Base-by-base conservation (phyloP, 1,140 invertebrate species). In the Rhagoletis zephyria region DNA sequence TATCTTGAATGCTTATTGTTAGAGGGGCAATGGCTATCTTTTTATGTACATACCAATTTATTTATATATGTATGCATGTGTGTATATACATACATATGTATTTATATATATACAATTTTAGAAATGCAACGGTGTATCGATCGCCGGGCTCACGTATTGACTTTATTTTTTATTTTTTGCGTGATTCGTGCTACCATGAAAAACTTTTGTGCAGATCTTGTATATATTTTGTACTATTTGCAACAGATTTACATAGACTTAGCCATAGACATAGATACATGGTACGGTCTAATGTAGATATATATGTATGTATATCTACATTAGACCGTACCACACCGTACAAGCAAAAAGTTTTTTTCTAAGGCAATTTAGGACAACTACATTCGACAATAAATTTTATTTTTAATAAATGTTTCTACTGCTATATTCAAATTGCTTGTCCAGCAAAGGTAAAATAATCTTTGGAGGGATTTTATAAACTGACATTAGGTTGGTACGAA, bases 1-100 rank as follows among this genome's bases (percentile, higher is more conserved):
- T 30, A 81, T 56, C n/a, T 81, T 2, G 6, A 81, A n/a, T 56
- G 74, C 74, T 81, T 56, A 81, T 81, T 81, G 74, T 81, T 81
- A 30, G 74, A 56, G 74, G 74, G n/a, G 74, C 74, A 81, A 19
- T 81, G 74, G n/a, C 48, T 56, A 56, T 5, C 74, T 56, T 12
- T 48, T 30, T 42, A 74, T 14, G 70, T 42, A 81, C 48, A 30
- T 59, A 56, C 16, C 12, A 3, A 67, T 10, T 6, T 19, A 30
- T 30, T n/a, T 77, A 42, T 30, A 51, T 19, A 10, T 70, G 45
- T 42, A 45, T 45, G 19, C 14, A 45, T 70, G 42, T 45, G 1
- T 45, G n/a, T 67, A 16, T 45, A 42, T 65, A 65, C 12, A 74
- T 16, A 59, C 45, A 42, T 40, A 67, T 40, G 30, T 48, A 77